Evolutionary conservation across 2,888 invertebrate genomes (phyloP), one percentile per base, ranked within the genome.

Genomic region (Crioceris asparagi): DNA sequence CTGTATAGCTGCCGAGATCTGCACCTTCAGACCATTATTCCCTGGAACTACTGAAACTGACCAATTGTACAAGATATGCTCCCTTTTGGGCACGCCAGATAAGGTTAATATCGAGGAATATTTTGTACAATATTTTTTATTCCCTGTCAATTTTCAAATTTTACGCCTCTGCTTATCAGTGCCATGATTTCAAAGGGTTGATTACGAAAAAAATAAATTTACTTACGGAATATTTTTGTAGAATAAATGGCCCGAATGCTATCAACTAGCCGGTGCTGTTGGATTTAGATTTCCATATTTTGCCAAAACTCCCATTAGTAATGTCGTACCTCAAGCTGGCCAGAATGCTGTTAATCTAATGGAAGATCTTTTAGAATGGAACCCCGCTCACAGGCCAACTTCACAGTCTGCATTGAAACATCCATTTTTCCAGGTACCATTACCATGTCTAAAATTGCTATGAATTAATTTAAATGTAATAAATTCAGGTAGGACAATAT

Each of bases 21-120:
- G 94, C 64, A 93, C 93, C 25, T 83, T 91, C 56, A 76, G 94
- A 29, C 94, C 96, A 1, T 69, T 96, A 17, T 96, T 96, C 65
- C 96, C 96, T 1, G 96, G 96, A 3, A 91, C 86, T 55, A 92
- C 91, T 45, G 96, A 96, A 68, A 91, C 96, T 44, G 96, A 96
- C 65, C 90, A 96, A 68, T 75, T 96, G 43, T 94, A 93, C 62
- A 92, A 91, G 67, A 87, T 94, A 49, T 91, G 91, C 62, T 85
- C 90, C 4, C 77, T 93, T 44, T 72, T 93, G 47, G 96, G 96
- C 34, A 91, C 93, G 11, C 96, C 96, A 0, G 84, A 81, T 47
- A 83, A 83, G 70, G 84, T 83, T 61, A 14, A 17, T 31, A 16
- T 21, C 7, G 21, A 21, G 7, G 10, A 6, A 21, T 21, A 7